Evolutionary conservation across 2,113 vertebrate species (phyloP), one percentile per base, ranked within the genome.

Genomic region (Sialia sialis): DNA sequence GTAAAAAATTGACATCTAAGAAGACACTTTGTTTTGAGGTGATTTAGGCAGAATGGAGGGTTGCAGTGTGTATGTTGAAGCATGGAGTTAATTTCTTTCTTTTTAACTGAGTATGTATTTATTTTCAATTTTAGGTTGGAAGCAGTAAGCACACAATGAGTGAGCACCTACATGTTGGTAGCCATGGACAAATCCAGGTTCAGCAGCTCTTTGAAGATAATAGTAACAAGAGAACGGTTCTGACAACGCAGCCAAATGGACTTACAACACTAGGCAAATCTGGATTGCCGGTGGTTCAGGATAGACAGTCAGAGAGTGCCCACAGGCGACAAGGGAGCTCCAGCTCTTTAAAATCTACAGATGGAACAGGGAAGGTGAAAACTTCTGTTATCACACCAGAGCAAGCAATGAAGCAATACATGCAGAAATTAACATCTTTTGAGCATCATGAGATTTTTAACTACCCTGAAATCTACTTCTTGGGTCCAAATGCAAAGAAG

Each of bases 361-460:
- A 99, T 60, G 97, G 98, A 76, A 78, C 96, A 77, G 97, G 98
- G 90, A 98, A 99, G 94, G 95, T 98, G 41, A 99, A 99, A 97
- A 54, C 98, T 43, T 81, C 93, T 7, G 77, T 98, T 36, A 84
- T 99, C 98, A 97, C 98, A 16, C 98, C 99, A 1, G 99, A 99
- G 46, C 98, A 99, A 97, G 98, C 99, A 94, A 99, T 99, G 99
- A 99, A 99, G 98, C 99, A 99, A 98, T 98, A 99, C 97, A 98
- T 99, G 99, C 98, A 99, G 96, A 99, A 99, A 95, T 97, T 99
- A 95, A 98, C 98, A 20, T 89, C 98, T 62, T 99, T 99, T 43
- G 99, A 99, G 77, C 99, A 99, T 94, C 99, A 99, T 39, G 99
- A 99, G 97, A 98, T 99, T 93, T 99, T 99, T 97, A 99, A 92